Evolutionary conservation across 2,113 vertebrate genomes (phyloP).

Genomic region (Percopsis transmontana): DNA sequence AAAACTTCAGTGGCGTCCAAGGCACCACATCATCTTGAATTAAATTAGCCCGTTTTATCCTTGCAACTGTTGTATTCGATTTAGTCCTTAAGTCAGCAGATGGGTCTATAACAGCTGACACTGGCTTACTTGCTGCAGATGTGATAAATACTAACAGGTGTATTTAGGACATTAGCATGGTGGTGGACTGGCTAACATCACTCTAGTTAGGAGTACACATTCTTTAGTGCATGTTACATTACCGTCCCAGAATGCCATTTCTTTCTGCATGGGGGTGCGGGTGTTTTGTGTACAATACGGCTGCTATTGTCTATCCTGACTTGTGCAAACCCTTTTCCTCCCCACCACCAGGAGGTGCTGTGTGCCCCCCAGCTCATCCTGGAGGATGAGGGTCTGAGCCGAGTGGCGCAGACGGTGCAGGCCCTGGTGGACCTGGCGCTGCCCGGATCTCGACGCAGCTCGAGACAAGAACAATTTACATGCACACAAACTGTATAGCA

Average conservation of each 20-base stretch:
- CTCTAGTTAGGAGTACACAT: no score
- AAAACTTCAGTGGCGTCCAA: background rate
- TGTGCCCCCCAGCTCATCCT: slow-evolving; percentile 80
- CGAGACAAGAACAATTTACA: slow-evolving; percentile 32
- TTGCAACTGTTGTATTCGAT: background rate
- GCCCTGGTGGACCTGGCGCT: slow-evolving; percentile 66
- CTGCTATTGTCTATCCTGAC: background rate
- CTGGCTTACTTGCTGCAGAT: background rate
- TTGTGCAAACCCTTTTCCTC: slow-evolving; percentile 4
- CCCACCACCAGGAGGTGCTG: slow-evolving; percentile 74
- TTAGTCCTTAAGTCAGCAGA: background rate
- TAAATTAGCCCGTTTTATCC: background rate
- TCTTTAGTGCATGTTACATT: no score
- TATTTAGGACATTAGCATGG: background rate
- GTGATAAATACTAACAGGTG: background rate
- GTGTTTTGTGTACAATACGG: background rate
- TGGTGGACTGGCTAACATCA: no score
- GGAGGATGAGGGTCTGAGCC: slow-evolving; percentile 82
- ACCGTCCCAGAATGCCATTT: no score
- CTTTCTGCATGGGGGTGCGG: background rate
- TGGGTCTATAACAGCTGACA: background rate
- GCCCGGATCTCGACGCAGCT: slow-evolving; percentile 23
- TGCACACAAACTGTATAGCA: no score
- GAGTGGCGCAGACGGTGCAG: slow-evolving; percentile 75
- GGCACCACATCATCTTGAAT: background rate